Conservation (phyloP, 1,140 invertebrate genomes). For the Temnothorax nylanderi region DNA sequence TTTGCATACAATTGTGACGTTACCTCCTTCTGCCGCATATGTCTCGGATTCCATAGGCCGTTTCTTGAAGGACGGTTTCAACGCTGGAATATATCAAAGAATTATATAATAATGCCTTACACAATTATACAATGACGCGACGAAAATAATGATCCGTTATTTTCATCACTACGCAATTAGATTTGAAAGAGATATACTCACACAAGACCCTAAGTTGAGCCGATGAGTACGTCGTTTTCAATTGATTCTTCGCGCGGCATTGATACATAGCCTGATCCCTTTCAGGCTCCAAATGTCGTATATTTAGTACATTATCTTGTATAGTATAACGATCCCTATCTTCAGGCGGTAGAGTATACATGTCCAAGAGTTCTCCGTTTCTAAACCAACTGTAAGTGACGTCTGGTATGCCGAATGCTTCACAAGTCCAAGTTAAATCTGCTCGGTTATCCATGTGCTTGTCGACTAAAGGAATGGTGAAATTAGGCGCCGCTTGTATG, state of each 20-base stretch:
- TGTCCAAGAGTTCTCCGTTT: conserved; percentile 91
- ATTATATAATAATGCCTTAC: neutral
- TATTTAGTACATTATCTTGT: conserved; percentile 95
- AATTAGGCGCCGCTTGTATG: conserved; percentile 96
- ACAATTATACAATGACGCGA: neutral
- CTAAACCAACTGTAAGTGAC: conserved; percentile 97
- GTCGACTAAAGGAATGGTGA: conserved; percentile 95
- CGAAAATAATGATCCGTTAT: neutral
- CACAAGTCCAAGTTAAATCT: conserved; percentile 96
- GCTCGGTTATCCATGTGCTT: conserved; percentile 95
- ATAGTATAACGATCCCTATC: conserved; percentile 92
- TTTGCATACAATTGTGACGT: conserved; percentile 96
- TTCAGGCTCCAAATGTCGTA: conserved; percentile 91
- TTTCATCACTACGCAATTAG: neutral
- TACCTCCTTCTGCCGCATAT: conserved; percentile 95
- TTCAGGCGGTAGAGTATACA: conserved; percentile 88
- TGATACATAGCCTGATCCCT: conserved; percentile 98
- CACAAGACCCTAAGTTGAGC: conserved; percentile 95
- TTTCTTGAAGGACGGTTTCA: conserved; percentile 96
- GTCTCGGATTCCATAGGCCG: conserved; percentile 94
- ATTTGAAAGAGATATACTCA: conserved; percentile 79
- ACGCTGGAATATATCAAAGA: conserved; percentile 85
- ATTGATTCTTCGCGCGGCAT: conserved; percentile 95
- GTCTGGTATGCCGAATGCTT: conserved; percentile 98
- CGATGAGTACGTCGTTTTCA: conserved; percentile 94